These are phyloP conservation scores for Gorsachius goisagi DNA, from an alignment of 2,113 vertebrate genomes.

Conservation along the genomic window DNA sequence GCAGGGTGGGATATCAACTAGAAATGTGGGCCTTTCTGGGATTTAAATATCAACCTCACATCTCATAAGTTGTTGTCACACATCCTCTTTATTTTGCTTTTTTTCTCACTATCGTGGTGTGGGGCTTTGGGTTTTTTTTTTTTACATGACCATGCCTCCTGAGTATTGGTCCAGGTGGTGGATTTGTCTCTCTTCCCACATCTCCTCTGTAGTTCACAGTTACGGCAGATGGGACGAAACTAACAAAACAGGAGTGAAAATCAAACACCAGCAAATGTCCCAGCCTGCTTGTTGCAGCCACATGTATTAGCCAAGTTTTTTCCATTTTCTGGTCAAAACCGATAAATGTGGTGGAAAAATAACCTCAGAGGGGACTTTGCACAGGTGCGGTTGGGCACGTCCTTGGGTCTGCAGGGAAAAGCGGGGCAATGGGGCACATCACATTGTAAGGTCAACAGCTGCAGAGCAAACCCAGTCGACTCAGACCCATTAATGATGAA, in stretches of 20 bases:
- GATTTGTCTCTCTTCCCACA: neutral
- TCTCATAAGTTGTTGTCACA: neutral
- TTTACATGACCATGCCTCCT: fast-evolving
- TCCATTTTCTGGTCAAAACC: neutral
- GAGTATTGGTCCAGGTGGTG: neutral
- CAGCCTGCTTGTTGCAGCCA: neutral
- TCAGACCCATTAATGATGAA: neutral
- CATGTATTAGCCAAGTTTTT: neutral
- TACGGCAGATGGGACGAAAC: neutral
- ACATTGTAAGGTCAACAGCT: neutral
- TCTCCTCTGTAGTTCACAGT: neutral
- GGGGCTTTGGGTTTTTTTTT: neutral
- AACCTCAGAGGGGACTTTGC: fast-evolving
- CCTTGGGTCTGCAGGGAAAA: neutral
- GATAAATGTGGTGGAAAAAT: fast-evolving
- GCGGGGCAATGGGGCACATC: neutral
- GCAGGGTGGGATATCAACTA: neutral
- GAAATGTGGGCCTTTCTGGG: neutral
- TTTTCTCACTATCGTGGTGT: neutral
- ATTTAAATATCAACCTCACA: neutral
- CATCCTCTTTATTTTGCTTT: neutral
- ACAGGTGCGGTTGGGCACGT: fast-evolving
- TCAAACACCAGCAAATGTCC: fast-evolving
- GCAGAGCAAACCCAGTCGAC: neutral
- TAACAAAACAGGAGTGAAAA: neutral